phyloP scores from a whole-genome alignment of 2,888 invertebrate species.

The Tholera decimalis region DNA sequence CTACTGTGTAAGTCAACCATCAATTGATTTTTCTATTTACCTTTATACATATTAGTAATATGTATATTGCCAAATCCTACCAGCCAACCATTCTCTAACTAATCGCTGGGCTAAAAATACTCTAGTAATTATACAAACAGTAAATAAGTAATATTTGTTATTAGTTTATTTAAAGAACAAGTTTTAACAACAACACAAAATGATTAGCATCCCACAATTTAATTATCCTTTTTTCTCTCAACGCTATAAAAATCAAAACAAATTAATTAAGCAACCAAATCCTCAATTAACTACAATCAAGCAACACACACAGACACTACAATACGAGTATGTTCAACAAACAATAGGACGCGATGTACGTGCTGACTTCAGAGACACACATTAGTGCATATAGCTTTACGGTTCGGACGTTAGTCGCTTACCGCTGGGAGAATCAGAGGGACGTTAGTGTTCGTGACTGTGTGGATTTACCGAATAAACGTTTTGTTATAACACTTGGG shows the following conservation, averaged over 20 bases:
- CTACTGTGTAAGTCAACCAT: too few relatives aligned
- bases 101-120: too few relatives aligned
- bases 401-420: constrained; percentile 44
- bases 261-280: constrained; percentile 11
- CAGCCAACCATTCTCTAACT: too few relatives aligned
- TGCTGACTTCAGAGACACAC: constrained; percentile 40
- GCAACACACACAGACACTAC: constrained; percentile 34
- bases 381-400: not conserved
- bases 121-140: too few relatives aligned
- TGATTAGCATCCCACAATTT: not conserved
- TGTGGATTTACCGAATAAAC: constrained; percentile 54
- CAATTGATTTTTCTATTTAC: too few relatives aligned
- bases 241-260: constrained; percentile 24
- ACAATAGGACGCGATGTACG: constrained; percentile 49
- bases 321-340: constrained; percentile 33
- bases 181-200: not conserved
- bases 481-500: constrained; percentile 48
- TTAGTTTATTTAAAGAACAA: too few relatives aligned
- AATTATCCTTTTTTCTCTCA: not conserved
- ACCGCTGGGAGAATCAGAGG: constrained; percentile 39
- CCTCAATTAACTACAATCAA: constrained; percentile 18
- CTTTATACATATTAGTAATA: too few relatives aligned
- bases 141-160: too few relatives aligned
- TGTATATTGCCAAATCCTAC: too few relatives aligned
- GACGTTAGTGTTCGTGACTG: constrained; percentile 48